Evolutionary conservation across 2,113 vertebrate genomes (phyloP).

Genomic region (Myxocyprinus asiaticus): DNA sequence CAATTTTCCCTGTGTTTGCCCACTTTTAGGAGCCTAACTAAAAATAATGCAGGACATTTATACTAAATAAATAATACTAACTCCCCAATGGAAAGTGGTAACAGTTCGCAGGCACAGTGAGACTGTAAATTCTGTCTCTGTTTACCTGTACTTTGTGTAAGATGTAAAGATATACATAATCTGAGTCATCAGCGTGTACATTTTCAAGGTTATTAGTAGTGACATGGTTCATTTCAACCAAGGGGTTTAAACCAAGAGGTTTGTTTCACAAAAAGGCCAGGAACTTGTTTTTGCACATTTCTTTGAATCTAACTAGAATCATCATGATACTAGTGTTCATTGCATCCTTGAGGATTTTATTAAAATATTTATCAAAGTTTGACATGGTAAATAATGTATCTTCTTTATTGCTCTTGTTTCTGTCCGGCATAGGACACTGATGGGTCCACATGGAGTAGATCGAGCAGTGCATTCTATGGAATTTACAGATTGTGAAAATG

Average conservation of each 20-base stretch:
- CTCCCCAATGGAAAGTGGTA: slow-evolving; percentile 23
- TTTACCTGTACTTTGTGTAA: too few relatives aligned
- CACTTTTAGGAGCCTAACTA: slow-evolving; percentile 22
- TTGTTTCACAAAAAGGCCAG: too few relatives aligned
- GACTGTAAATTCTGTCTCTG: neutral
- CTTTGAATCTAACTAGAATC: too few relatives aligned
- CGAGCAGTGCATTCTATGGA: slow-evolving; percentile 82
- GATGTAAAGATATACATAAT: too few relatives aligned
- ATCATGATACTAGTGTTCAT: too few relatives aligned
- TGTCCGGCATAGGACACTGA: slow-evolving; percentile 79
- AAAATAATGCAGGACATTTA: slow-evolving; percentile 12
- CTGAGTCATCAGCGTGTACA: too few relatives aligned
- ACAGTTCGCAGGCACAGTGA: neutral
- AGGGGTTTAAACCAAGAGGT: too few relatives aligned
- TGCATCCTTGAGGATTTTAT: too few relatives aligned
- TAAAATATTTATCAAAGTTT: neutral
- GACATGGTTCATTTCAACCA: too few relatives aligned
- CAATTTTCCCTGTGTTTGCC: neutral
- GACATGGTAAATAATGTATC: neutral
- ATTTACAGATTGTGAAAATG: slow-evolving; percentile 85
- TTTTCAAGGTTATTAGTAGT: too few relatives aligned
- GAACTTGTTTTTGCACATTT: too few relatives aligned
- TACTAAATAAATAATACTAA: slow-evolving; percentile 31
- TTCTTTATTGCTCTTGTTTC: slow-evolving; percentile 12
- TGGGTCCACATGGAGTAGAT: slow-evolving; percentile 87